Evolutionary conservation across 2,888 invertebrate species (phyloP), one percentile per base, ranked within the genome.

Genomic region (Alloplasta piceator): DNA sequence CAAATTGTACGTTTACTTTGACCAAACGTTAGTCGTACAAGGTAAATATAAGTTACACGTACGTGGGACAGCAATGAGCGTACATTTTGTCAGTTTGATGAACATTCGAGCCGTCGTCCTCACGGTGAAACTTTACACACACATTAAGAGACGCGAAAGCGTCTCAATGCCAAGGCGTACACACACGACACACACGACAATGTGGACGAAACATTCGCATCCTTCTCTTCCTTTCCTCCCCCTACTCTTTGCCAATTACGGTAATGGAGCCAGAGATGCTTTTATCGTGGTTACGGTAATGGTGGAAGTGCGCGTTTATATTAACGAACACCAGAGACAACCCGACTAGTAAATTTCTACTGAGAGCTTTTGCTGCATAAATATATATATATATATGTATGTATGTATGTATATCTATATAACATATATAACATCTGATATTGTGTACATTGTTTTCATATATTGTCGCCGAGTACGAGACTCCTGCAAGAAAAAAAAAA

Each of bases 231-330:
- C 16, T 52, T 41, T 38, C 38, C n/a, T 55, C 48, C 73, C 78
- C 55, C 55, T 56, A 61, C 78, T 74, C 71, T 52, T 76, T 70
- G 67, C 82, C 85, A 87, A 87, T 88, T 87, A 88, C 85, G 83
- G 78, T 85, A 87, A 87, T 86, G 88, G 87, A 84, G 82, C 84
- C 82, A 52, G 82, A 80, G 87, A 85, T 86, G 85, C 84, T 87
- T 87, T 88, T 86, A 87, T 85, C 83, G 82, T 60, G 79, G 83
- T 83, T 82, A 81, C 78, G 81, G 74, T 81, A 77, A 82, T 72
- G 68, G 77, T 82, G 66, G 63, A 73, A 72, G 78, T 72, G 79
- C 81, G 80, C 77, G 80, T 75, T 63, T 75, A 78, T 73, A 76
- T 68, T 26, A 77, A 73, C 58, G 71, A 56, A 78, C 72, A 80